phyloP scores from a whole-genome alignment of 2,888 invertebrate genomes.

The Drosophila leonis region DNA sequence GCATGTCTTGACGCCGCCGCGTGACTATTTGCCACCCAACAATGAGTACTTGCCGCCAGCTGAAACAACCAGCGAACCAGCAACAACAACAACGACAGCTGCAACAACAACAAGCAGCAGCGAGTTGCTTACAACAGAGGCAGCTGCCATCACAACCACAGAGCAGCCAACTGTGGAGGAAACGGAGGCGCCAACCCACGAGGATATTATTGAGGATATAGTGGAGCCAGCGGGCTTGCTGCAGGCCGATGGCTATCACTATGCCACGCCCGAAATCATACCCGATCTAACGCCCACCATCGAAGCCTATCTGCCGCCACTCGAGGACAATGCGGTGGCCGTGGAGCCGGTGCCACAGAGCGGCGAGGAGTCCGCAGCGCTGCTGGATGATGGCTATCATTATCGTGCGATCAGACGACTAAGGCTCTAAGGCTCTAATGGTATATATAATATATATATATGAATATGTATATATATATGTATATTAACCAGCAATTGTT shows the following conservation, averaged over 20 bases:
- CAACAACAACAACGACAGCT: conserved; percentile 40
- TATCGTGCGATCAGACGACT: conserved; percentile 71
- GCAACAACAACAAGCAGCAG: conserved; percentile 50
- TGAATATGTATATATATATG: conserved; percentile 25
- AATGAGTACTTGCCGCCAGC: conserved; percentile 70
- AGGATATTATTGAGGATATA: conserved; percentile 41
- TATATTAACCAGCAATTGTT: conserved; percentile 5
- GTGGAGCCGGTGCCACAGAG: conserved; percentile 52
- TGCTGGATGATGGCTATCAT: conserved; percentile 78
- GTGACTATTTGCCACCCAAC: conserved; percentile 72
- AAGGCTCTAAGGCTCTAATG: conserved; percentile 22
- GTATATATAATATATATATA: conserved; percentile 46
- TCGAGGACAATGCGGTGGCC: conserved; percentile 58
- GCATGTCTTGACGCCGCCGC: conserved; percentile 63
- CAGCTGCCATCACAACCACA: conserved; percentile 17
- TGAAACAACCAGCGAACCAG: conserved; percentile 23
- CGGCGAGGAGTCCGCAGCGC: conserved; percentile 60
- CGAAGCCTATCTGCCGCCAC: conserved; percentile 74
- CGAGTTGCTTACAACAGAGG: conserved; percentile 20
- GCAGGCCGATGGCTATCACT: conserved; percentile 78
- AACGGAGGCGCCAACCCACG: conserved; percentile 44
- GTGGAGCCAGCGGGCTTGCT: conserved; percentile 53
- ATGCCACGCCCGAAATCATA: conserved; percentile 66
- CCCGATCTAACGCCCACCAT: conserved; percentile 62
- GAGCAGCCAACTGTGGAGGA: conserved; percentile 32